Base-by-base conservation (phyloP, 2,888 invertebrate genomes). In the Buathra laborator region DNA sequence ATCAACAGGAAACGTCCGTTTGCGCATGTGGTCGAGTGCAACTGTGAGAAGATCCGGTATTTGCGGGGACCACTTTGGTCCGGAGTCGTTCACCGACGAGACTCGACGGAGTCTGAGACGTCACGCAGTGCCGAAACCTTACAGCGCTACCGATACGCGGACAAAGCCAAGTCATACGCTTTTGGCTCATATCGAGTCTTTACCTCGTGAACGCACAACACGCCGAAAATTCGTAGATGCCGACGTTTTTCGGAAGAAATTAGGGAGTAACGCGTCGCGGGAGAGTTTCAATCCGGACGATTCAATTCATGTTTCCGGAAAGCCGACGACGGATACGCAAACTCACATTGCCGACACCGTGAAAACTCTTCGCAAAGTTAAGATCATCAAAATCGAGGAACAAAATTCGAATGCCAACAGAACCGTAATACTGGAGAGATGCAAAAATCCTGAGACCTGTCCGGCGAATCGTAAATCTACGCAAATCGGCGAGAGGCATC, bases 1-100 rank as follows among this genome's bases (percentile, higher is more conserved):
- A 12, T 6, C 19, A 24, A 16, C 59, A 74, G 67, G 53, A 1
- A 81, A 81, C 44, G 37, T n/a, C 16, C 81, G 74, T 67, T 19
- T 74, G 3, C 74, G 74, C 1, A 74, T 67, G 2, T 81, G 81
- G 81, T 32, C 81, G 10, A 75, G 81, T 10, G 46, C 81, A 6
- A 67, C 74, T 3, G 12, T 81, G 32, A 67, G 81, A 43, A 53
- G 81, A 59, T 74, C 74, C 3, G 81, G 81, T 24, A 46, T 81
- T 2, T 81, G 81, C 14, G 56, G 5, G 1, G 81, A 81, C 2
- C 81, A 81, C 32, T 81, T 74, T 12, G 6, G 4, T 5, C 56
- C 56, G 6, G 56, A 74, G 24, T 74, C 44, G 6, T 78, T 78
- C 59, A 56, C 43, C 0, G 44, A 78, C 19, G 62, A 43, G 4